Conservation (phyloP, 53 echinoderm and acorn worm species). For the Pentamera pediparva region DNA sequence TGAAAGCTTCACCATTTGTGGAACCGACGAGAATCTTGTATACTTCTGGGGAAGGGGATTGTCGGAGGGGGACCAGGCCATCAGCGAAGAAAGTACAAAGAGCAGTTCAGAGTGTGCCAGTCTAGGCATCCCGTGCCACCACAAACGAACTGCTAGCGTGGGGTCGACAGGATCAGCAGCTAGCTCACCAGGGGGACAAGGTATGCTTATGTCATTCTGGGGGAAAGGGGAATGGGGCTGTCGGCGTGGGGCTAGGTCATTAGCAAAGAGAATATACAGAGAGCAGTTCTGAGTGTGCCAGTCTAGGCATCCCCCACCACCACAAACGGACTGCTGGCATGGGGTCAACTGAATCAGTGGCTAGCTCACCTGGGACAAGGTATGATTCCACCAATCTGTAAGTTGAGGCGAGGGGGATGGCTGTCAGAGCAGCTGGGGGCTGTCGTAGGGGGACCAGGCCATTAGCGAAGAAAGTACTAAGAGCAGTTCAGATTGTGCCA, state of each 20-base stretch:
- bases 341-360: too few relatives aligned
- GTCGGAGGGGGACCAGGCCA: conserved; percentile 40
- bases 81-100: conserved; percentile 59
- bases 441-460: conserved; percentile 42
- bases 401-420: conserved; percentile 83
- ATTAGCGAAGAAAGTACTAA: too few relatives aligned
- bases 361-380: too few relatives aligned
- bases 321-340: too few relatives aligned
- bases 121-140: conserved; percentile 29
- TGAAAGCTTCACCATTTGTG: conserved; percentile 77
- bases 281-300: too few relatives aligned
- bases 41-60: conserved; percentile 92
- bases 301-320: too few relatives aligned
- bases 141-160: conserved; percentile 4
- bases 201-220: background rate
- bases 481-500: too few relatives aligned
- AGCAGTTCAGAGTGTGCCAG: conserved; percentile 50
- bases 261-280: too few relatives aligned
- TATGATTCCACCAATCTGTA: too few relatives aligned
- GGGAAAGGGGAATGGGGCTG: too few relatives aligned
- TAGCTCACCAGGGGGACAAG: background rate
- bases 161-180: conserved; percentile 51
- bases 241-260: too few relatives aligned
- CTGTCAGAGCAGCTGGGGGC: too few relatives aligned
- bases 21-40: conserved; percentile 68